Evolutionary conservation across 1,140 invertebrate genomes (phyloP).

Genomic region (Paraescarpia echinospica): DNA sequence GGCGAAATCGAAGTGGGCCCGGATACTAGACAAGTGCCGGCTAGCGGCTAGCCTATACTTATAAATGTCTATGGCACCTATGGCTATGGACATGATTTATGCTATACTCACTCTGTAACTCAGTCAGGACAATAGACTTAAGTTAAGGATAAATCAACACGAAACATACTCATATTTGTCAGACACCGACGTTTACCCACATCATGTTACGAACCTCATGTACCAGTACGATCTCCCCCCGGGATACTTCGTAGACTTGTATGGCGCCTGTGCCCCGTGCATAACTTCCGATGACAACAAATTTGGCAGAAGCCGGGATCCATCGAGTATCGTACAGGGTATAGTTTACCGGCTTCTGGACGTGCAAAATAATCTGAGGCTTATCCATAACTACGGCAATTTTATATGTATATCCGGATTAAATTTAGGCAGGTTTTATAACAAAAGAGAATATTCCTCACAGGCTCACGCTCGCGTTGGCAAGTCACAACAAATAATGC

Average conservation of each 20-base stretch:
- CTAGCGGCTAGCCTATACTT: no score
- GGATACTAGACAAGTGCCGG: no score
- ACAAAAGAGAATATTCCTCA: not conserved
- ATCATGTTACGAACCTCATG: constrained; percentile 62
- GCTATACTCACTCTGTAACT: no score
- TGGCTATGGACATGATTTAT: no score
- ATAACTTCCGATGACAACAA: constrained; percentile 82
- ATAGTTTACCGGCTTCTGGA: constrained; percentile 80
- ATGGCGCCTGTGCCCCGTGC: constrained; percentile 81
- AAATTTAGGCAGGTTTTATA: not conserved
- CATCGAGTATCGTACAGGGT: constrained; percentile 91
- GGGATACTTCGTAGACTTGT: constrained; percentile 82
- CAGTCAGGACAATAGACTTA: no score
- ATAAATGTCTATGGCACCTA: no score
- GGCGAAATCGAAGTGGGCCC: no score
- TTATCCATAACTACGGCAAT: constrained; percentile 66
- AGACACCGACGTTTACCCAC: no score
- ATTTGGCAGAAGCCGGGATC: constrained; percentile 90
- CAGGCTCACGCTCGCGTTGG: not conserved
- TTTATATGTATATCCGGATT: not conserved
- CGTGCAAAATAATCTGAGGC: constrained; percentile 86
- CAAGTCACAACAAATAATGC: not conserved
- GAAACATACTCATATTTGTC: no score
- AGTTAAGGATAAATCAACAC: no score
- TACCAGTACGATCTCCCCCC: constrained; percentile 71